phyloP scores from a whole-genome alignment of 2,113 vertebrate genomes.

The Petromus typicus region DNA sequence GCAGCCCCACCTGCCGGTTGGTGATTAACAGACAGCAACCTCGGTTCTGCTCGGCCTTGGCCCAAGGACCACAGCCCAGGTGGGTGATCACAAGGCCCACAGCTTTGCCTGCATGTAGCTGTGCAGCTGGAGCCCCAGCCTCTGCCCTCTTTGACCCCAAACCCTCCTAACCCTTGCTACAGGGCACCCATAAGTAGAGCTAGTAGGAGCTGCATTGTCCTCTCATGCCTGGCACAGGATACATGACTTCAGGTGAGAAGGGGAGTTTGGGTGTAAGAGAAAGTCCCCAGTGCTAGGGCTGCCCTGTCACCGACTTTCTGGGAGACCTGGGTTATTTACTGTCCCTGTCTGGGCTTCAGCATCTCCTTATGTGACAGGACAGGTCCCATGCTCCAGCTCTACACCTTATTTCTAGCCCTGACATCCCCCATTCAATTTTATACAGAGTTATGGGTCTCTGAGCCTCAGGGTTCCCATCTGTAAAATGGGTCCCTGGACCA shows the following conservation, averaged over 20 bases:
- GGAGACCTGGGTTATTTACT: neutral
- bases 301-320: neutral
- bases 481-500: neutral
- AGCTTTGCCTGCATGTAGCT: neutral
- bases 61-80: conserved; percentile 12
- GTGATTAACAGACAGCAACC: conserved; percentile 51
- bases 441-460: neutral
- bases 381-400: neutral
- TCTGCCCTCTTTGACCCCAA: neutral
- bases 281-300: neutral
- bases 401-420: neutral
- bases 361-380: neutral
- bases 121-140: neutral
- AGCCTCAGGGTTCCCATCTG: neutral
- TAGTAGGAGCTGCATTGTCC: rapidly evolving
- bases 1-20: neutral
- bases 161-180: neutral
- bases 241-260: neutral
- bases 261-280: neutral
- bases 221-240: neutral
- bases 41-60: neutral
- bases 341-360: neutral
- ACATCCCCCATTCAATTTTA: neutral
- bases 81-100: conserved; percentile 56
- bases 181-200: neutral